Base-by-base conservation (phyloP, 2,888 invertebrate genomes). In the Diabrotica balteata region DNA sequence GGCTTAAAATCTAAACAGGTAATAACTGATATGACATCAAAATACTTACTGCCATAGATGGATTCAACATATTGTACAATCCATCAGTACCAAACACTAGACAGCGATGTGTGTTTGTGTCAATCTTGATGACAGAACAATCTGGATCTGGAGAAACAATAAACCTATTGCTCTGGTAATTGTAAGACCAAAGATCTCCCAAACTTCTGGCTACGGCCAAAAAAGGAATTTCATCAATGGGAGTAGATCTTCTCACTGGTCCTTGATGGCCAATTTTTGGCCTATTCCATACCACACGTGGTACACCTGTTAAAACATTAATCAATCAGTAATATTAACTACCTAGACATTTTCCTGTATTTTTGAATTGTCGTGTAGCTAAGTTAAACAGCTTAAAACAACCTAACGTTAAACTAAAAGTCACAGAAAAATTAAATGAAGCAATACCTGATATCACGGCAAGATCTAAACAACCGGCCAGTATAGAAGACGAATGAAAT, bases 111-210 rank as follows among this genome's bases (percentile, higher is more conserved):
- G 88, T 89, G 60, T 89, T 87, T 10, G 94, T 89, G 83, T 96
- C 93, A 75, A 96, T 92, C 71, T 90, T 88, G 69, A 94, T 86
- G 2, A 97, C 96, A 68, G 90, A 90, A 9, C 97, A 95, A 86
- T 99, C 98, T 0, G 98, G 98, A 83, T 96, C 96, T 0, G 98
- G 98, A 45, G 97, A 97, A n/a, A 99, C 98, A 17, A 97, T 93
- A 85, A 96, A 99, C 83, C 94, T 92, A 83, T 96, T 92, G 76
- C 91, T 90, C 67, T 91, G 90, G 2, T 93, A 93, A 85, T 98
- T 97, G 83, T 96, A 98, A 78, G 97, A 97, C 98, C 98, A 99
- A 11, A 99, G 87, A 84, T 98, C 98, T 58, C 98, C 98, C 57
- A 98, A 86, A 49, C 97, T 96, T 77, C 98, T 88, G 1, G 98